These are phyloP conservation scores for Triplophysa siluroides DNA, from an alignment of 2,113 vertebrate species.

Conservation along the genomic window DNA sequence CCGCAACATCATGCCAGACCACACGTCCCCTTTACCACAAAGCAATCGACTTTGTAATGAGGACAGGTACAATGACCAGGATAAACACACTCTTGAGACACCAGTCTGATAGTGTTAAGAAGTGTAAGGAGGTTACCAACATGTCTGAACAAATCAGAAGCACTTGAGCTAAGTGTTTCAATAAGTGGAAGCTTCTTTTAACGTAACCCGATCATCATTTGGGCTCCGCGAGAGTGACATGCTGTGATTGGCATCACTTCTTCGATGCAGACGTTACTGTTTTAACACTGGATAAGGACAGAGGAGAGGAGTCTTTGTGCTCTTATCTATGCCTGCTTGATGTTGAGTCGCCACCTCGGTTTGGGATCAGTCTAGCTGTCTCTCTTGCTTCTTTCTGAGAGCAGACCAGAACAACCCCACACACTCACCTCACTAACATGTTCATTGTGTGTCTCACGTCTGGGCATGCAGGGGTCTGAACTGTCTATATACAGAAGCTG, in stretches of 20 bases:
- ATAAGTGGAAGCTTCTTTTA: slow-evolving; percentile 46
- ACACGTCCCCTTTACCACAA: not conserved
- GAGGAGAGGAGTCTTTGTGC: slow-evolving; percentile 54
- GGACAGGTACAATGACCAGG: not conserved
- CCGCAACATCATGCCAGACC: not conserved
- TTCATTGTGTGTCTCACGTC: slow-evolving; percentile 9
- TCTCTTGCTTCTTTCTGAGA: slow-evolving; percentile 47
- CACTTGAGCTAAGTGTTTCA: slow-evolving; percentile 54
- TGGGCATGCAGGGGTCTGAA: slow-evolving; percentile 7
- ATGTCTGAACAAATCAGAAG: slow-evolving; percentile 51
- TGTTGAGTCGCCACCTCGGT: slow-evolving; percentile 54
- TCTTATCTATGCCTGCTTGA: slow-evolving; percentile 52
- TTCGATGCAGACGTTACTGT: slow-evolving; percentile 38
- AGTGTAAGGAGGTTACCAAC: slow-evolving; percentile 26
- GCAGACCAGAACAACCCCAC: slow-evolving; percentile 46
- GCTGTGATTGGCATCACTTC: slow-evolving; percentile 51
- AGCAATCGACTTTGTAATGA: slow-evolving; percentile 2
- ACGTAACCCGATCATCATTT: slow-evolving; percentile 54
- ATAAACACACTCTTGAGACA: slow-evolving; percentile 8
- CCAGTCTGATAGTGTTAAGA: slow-evolving; percentile 29
- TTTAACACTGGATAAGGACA: slow-evolving; percentile 45
- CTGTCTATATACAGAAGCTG: not conserved
- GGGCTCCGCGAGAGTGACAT: slow-evolving; percentile 45
- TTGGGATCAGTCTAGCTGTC: slow-evolving; percentile 57
- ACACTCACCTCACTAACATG: slow-evolving; percentile 30